Base-by-base conservation (phyloP, 2,797 vertebrate species). In the Gobio occitaniae region DNA sequence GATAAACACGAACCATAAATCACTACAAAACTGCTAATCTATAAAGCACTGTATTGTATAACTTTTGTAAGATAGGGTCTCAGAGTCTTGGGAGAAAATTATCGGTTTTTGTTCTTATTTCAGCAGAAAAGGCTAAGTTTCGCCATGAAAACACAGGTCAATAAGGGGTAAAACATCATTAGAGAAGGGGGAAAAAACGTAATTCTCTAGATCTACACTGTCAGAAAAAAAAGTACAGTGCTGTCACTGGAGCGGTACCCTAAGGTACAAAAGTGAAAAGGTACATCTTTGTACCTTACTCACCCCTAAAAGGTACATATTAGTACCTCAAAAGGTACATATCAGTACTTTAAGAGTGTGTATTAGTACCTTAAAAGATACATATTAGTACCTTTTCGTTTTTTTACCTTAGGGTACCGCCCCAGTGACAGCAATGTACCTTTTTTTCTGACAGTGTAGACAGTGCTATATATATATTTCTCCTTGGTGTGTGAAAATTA, bases 101-200 rank as follows among this genome's bases (percentile, higher is more conserved):
- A 76, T 54, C 32, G 41, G 6, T 59, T 76, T 77, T 59, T 59
- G 52, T 25, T 77, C 52, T 77, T 41, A 77, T 59, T 77, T 77
- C 52, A 77, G 52, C 74, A 59, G 52, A 59, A 77, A 76, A 41
- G 38, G 12, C 54, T 52, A 59, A 41, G 36, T 41, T 74, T 74
- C 32, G n/a, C 47, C 25, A 41, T 5, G 2, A 76, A 76, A 59
- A 76, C 74, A 76, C 21, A 76, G 52, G 74, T 59, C 52, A 59
- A 76, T 56, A 21, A 56, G 19, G 32, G 41, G 11, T 76, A 76
- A 56, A 76, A 76, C 19, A 38, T 13, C 32, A 36, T 9, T 32
- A 76, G 74, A 76, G 52, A n/a, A 54, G 52, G 29, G 25, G 16
- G 0, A 6, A 3, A 19, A 32, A 56, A n/a, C 3, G 9, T 59